Conservation (phyloP, 1,140 invertebrate species). For the Calliopsis andreniformis region DNA sequence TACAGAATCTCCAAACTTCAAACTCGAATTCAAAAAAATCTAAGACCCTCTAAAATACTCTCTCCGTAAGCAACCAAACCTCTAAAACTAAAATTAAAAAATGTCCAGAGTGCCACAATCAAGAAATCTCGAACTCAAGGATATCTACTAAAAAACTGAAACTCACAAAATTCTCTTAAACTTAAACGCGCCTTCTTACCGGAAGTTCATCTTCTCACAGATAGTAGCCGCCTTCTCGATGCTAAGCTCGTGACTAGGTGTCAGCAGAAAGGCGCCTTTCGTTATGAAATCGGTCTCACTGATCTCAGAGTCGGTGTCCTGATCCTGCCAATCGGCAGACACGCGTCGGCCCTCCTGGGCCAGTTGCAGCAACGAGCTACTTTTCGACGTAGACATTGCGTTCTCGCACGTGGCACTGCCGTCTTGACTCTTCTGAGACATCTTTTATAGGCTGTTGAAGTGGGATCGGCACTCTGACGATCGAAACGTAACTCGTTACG, state of each 20-base stretch:
- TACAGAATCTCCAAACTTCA: no score
- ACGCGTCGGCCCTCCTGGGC: conserved; percentile 69
- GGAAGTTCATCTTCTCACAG: conserved; percentile 92
- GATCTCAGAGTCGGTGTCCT: conserved; percentile 76
- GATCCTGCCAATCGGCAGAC: conserved; percentile 72
- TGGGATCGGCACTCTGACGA: conserved; percentile 47
- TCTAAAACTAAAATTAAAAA: no score
- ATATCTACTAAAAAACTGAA: no score
- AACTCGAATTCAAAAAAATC: no score
- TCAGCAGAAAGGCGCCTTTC: conserved; percentile 90
- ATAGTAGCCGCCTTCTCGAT: conserved; percentile 92
- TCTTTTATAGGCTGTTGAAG: conserved; percentile 73
- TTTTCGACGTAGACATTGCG: conserved; percentile 77
- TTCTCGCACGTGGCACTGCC: conserved; percentile 73
- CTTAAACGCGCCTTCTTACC: conserved; percentile 68
- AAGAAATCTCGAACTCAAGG: no score
- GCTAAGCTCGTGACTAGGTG: conserved; percentile 90
- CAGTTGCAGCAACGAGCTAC: conserved; percentile 70
- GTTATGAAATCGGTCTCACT: conserved; percentile 79
- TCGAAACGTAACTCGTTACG: conserved; percentile 58
- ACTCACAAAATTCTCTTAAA: no score
- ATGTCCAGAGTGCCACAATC: neutral
- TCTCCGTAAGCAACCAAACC: neutral
- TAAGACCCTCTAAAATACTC: no score
- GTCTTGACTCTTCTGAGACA: conserved; percentile 70